Base-by-base conservation (phyloP, 2,113 vertebrate genomes). In the Syngnathoides biaculeatus region DNA sequence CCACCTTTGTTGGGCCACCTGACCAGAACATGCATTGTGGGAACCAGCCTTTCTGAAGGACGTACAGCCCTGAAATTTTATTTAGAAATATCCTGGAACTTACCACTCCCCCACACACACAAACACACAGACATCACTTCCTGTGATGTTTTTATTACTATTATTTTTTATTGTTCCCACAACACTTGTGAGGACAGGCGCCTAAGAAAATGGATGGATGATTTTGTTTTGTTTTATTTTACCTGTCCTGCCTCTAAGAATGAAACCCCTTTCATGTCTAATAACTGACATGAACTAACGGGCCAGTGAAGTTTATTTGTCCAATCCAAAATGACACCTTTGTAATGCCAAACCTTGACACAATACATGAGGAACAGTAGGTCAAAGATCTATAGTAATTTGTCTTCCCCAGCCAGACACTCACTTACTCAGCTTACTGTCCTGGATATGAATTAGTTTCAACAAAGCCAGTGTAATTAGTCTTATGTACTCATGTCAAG, bases 291-390 rank as follows among this genome's bases (percentile, higher is more conserved):
- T 64, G 43, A 47, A 73, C 57, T 35, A 73, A 53, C 26, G 69
- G 64, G 72, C 69, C 63, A 65, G 43, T 59, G 56, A 71, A 68
- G 63, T 77, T 69, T 73, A 30, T 69, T 76, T 30, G 35, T n/a
- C 58, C 40, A 17, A 63, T 65, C 59, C 78, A 35, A 57, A 75
- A 53, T 11, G 0, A 64, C 40, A 67, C 26, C 27, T 5, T 7
- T 61, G 57, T 59, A 8, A 20, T 4, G 24, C 43, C 52, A 53
- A 57, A 64, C 38, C 5, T n/a, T 59, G 68, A 68, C 53, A 43
- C 7, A 65, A 48, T 17, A 55, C 2, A 11, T 8, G 15, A 60
- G 26, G 22, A 27, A 27, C 57, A 26, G 8, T 11, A 50, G 50
- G 22, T 71, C 12, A 61, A 26, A 12, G 40, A 62, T 74, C 22